Evolutionary conservation across 2,888 invertebrate genomes (phyloP).

Genomic region (Ligdia adustata): DNA sequence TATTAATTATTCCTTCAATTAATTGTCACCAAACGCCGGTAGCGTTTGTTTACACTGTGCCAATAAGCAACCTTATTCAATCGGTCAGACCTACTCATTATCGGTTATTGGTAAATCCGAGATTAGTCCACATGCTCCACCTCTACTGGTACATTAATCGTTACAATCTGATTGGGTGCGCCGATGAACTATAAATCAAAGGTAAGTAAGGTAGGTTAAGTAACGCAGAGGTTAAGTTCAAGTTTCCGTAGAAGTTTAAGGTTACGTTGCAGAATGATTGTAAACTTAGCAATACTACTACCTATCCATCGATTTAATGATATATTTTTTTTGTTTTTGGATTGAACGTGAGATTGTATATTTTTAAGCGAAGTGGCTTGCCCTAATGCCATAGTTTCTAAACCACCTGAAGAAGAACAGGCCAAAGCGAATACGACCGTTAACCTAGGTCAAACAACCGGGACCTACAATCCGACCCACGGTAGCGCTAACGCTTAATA

Average conservation of each 20-base stretch:
- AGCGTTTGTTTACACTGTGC: conserved; percentile 3
- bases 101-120: conserved; percentile 24
- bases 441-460: too few relatives aligned
- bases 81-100: conserved; percentile 9
- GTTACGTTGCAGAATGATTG: conserved; percentile 10
- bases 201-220: conserved; percentile 15
- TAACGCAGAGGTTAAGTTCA: conserved; percentile 32
- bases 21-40: neutral
- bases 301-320: too few relatives aligned
- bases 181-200: conserved; percentile 13
- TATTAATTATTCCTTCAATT: neutral
- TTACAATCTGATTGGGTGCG: conserved; percentile 7
- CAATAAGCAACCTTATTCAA: conserved; percentile 11
- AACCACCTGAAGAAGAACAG: too few relatives aligned
- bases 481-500: too few relatives aligned
- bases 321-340: too few relatives aligned
- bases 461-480: too few relatives aligned
- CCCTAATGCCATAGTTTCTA: too few relatives aligned
- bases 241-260: conserved; percentile 31
- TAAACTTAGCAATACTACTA: neutral
- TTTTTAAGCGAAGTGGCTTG: too few relatives aligned
- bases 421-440: too few relatives aligned
- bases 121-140: conserved; percentile 9
- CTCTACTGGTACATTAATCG: neutral
- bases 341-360: too few relatives aligned